Conservation (phyloP, 2,797 vertebrate genomes). For the Cossypha caffra region DNA sequence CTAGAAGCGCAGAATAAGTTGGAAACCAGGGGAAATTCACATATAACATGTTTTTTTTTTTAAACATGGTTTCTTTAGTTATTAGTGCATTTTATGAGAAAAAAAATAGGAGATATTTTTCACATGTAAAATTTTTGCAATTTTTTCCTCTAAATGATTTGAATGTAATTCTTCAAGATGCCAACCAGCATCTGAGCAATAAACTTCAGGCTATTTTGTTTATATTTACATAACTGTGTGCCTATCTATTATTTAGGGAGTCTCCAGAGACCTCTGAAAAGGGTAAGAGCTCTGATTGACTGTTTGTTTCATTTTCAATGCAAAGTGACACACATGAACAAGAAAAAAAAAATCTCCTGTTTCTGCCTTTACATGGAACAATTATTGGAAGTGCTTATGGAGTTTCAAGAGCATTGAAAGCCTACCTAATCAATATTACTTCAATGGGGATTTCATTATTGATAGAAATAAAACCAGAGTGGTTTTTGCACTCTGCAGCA, state of each 20-base stretch:
- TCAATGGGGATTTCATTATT: not conserved
- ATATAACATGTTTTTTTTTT: too few relatives aligned
- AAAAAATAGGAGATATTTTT: not conserved
- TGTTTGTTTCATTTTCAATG: not conserved
- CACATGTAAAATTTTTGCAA: not conserved
- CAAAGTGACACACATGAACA: not conserved
- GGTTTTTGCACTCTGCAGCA: not conserved
- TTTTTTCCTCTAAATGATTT: not conserved
- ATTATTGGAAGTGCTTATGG: not conserved
- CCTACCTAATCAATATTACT: not conserved
- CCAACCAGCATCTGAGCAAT: not conserved
- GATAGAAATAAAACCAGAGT: not conserved
- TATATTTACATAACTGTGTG: not conserved
- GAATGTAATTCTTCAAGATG: not conserved
- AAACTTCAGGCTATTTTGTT: not conserved
- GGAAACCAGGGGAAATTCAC: not conserved
- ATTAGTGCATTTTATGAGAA: not conserved
- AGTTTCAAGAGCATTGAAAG: not conserved
- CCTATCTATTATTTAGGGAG: not conserved
- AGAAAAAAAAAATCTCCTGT: not conserved
- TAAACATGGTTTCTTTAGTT: not conserved
- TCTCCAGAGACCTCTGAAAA: not conserved
- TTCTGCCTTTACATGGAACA: not conserved
- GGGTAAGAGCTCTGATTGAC: not conserved
- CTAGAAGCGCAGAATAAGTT: not conserved